A percentile compares a stretch with the other conserved stretches of the same genome.
Conservation (phyloP, 2,888 invertebrate species). For the Digitonthophagus gazella region DNA sequence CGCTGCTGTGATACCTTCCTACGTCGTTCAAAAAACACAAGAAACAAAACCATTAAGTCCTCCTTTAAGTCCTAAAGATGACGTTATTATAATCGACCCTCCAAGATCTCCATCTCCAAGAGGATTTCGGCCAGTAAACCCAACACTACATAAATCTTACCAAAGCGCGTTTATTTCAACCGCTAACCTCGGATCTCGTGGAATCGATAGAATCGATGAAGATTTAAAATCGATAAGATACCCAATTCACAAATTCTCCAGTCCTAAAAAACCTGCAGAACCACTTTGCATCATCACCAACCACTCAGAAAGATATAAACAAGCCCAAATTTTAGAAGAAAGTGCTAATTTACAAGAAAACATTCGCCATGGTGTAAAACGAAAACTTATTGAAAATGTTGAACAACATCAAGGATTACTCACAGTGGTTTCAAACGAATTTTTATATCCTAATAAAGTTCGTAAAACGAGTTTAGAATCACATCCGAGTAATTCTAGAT, state of each 20-base stretch:
- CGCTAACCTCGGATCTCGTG: constrained; percentile 17
- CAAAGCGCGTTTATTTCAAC: constrained; percentile 34
- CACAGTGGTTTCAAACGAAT: constrained; percentile 32
- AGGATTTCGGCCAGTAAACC: constrained; percentile 45
- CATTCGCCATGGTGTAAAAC: constrained; percentile 40
- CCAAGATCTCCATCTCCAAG: constrained; percentile 37
- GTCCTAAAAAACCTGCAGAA: constrained; percentile 41
- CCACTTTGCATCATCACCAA: constrained; percentile 49
- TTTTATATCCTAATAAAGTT: constrained; percentile 26
- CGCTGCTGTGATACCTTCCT: constrained; percentile 46
- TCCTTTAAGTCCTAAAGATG: constrained; percentile 61
- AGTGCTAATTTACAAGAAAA: constrained; percentile 45
- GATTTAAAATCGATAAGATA: constrained; percentile 46
- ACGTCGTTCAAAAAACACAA: constrained; percentile 16
- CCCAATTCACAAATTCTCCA: constrained; percentile 41
- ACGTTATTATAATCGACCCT: constrained; percentile 11
- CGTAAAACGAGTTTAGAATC: constrained; percentile 25
- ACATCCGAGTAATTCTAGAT: constrained; percentile 23
- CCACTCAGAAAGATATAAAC: constrained; percentile 45
- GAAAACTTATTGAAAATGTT: constrained; percentile 32
- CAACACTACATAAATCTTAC: constrained; percentile 30
- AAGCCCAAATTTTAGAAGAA: constrained; percentile 46
- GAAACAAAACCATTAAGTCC: constrained; percentile 55
- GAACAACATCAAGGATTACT: constrained; percentile 39
- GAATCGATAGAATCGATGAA: constrained; percentile 24